Base-by-base conservation (phyloP, 2,888 invertebrate genomes). In the Cheilosia grossa region DNA sequence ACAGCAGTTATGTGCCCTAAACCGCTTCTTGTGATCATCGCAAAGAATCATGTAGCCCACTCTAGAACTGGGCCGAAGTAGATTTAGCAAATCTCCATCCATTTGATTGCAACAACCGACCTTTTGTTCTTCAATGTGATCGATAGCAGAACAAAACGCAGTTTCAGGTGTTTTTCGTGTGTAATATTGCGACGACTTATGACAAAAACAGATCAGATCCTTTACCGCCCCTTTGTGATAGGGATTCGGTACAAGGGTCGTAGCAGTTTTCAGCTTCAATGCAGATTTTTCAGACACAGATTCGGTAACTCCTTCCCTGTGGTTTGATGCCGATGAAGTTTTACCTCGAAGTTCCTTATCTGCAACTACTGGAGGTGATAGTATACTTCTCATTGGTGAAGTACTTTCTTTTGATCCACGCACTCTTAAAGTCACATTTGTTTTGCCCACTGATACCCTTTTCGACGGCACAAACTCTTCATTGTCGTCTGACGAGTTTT, bases 1-100 rank as follows among this genome's bases (percentile, higher is more conserved):
- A 90, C 98, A 98, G 91, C 97, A 97, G 91, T 97, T 97, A 91
- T 98, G 98, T 44, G 94, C 92, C 15, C 94, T 92, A 80, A 98
- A 92, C 79, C 97, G 94, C 88, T 95, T 94, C 80, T 94, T 93
- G 91, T 98, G 98, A 88, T 95, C 94, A 61, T 94, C 94, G 91
- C 98, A 98, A 27, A 96, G 93, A 19, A 96, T 94, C 90, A 96
- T 94, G 91, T 95, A 98, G 10, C 97, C 97, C 64, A 97, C 94
- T 54, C 95, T 93, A 4, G 94, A 94, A 30, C 96, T 96, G 7
- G 96, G 95, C 21, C 96, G 93, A 44, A 95, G 90, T 89, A 96
- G 92, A 54, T 95, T 93, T 19, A 93, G 93, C 54, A 93, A 93
- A 51, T 92, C 93, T 61, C 91, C 91, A 87, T 92, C 93, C 75